Base-by-base conservation (phyloP, 2,888 invertebrate species). In the Orchesellides sinensis region DNA sequence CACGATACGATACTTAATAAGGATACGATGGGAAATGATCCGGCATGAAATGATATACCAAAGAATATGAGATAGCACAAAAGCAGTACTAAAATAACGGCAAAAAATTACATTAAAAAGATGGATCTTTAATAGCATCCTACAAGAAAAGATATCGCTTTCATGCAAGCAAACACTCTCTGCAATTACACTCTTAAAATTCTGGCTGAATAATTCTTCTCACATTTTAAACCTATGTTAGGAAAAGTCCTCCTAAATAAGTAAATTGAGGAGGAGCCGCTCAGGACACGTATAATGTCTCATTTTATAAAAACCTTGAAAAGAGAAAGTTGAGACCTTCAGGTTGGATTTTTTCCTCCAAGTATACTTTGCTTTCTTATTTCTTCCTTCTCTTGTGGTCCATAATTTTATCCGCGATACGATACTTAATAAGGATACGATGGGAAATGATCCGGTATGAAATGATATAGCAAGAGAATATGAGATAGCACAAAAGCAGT, bases 391-490 rank as follows among this genome's bases (percentile, higher is more conserved):
- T 23, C n/a, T 23, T 56, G 29, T 25, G 19, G 63, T 14, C 35
- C 35, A 29, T 35, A 63, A 63, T 63, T 63, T 63, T 25, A 56
- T 56, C 56, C 56, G 56, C 27, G 56, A n/a, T 27, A n/a, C 5
- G n/a, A n/a, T 12, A 56, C 56, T 56, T 56, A 56, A 56, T 56
- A 56, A 56, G 56, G 56, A 56, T 69, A 52, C 69, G 69, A 69
- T 69, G 69, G 27, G 52, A 21, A 52, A 69, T 69, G 69, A 69
- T 69, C 52, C 65, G 61, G 65, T 65, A 63, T 25, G 65, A 19
- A 29, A 52, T 75, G 75, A 75, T 75, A 75, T 75, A 75, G 65
- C 52, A 29, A 21, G 47, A 75, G 75, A 65, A 49, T 65, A 75
- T 47, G 61, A 61, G n/a, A n/a, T n/a, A n/a, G n/a, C n/a, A n/a